These are phyloP conservation scores for Poliocrania exsul DNA, from an alignment of 2,797 vertebrate species.

Conservation along the genomic window DNA sequence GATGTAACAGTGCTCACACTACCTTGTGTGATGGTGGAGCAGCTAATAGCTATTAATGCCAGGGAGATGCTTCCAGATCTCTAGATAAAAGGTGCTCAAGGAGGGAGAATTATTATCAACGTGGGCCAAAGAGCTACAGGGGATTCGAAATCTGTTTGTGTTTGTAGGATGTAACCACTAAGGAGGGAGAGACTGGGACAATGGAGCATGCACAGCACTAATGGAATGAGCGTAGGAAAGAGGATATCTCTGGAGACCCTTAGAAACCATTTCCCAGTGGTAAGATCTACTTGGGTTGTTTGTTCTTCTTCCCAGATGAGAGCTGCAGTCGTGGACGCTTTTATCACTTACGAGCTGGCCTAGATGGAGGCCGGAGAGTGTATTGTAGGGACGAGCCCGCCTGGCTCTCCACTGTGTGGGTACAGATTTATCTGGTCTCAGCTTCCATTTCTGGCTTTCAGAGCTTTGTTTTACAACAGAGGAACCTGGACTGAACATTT, in stretches of 20 bases:
- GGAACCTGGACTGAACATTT: neutral
- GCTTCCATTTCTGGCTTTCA: neutral
- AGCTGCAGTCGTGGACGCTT: conserved; percentile 40
- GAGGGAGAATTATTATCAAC: conserved; percentile 48
- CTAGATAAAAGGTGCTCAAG: conserved; percentile 66
- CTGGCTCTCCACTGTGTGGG: neutral
- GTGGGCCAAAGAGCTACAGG: conserved; percentile 52
- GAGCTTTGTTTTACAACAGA: neutral
- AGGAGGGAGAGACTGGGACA: conserved; percentile 59
- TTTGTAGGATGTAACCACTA: conserved; percentile 43
- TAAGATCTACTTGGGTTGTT: conserved; percentile 57
- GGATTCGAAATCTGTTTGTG: conserved; percentile 54
- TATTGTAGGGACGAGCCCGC: neutral
- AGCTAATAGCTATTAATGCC: conserved; percentile 22
- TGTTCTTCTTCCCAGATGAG: conserved; percentile 59
- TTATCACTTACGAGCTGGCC: conserved; percentile 34
- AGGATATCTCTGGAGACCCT: conserved; percentile 61
- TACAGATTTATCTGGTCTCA: neutral
- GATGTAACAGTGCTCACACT: neutral
- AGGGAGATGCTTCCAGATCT: conserved; percentile 63
- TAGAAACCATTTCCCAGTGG: conserved; percentile 61
- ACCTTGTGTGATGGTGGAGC: neutral
- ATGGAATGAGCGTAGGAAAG: conserved; percentile 67
- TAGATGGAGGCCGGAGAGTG: neutral
- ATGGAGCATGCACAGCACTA: conserved; percentile 59